Percentiles rank a stretch among this genome's conserved stretches.
Conservation (phyloP, 53 echinoderm and acorn worm genomes). For the Patiria pectinifera region DNA sequence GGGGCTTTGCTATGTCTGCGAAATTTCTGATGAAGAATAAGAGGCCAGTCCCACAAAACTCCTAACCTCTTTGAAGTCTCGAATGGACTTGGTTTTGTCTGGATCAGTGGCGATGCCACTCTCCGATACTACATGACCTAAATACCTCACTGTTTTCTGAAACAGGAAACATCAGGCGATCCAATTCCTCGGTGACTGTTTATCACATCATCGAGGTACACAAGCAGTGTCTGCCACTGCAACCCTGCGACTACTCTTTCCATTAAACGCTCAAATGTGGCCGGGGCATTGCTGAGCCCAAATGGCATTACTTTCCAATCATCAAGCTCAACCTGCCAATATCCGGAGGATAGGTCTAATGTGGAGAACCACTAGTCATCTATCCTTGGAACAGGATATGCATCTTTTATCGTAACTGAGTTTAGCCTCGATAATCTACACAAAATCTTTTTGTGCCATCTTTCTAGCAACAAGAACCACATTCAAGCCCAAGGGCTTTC, state of each 20-base stretch:
- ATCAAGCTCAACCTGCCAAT: constrained; percentile 74
- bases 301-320: constrained; percentile 74
- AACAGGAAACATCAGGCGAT: no score
- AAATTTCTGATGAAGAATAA: no score
- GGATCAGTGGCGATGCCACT: constrained; percentile 16
- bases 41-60: constrained; percentile 56
- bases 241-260: constrained; percentile 67
- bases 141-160: no score
- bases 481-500: constrained; percentile 69
- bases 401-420: constrained; percentile 61
- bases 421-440: constrained; percentile 68
- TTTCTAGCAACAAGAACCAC: constrained; percentile 64
- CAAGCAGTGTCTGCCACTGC: constrained; percentile 52
- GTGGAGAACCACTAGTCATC: constrained; percentile 78
- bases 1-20: no score
- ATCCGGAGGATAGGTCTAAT: constrained; percentile 56
- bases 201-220: constrained; percentile 54
- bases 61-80: constrained; percentile 34
- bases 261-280: constrained; percentile 68
- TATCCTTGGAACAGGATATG: constrained; percentile 64
- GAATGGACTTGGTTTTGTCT: not conserved
- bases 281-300: constrained; percentile 64
- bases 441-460: constrained; percentile 71
- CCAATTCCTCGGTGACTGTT: constrained; percentile 9
- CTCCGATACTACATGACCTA: constrained; percentile 44